A percentile compares a stretch with the other conserved stretches of the same genome.
phyloP scores from a whole-genome alignment of 2,113 vertebrate species.

The Myotis lucifugus region DNA sequence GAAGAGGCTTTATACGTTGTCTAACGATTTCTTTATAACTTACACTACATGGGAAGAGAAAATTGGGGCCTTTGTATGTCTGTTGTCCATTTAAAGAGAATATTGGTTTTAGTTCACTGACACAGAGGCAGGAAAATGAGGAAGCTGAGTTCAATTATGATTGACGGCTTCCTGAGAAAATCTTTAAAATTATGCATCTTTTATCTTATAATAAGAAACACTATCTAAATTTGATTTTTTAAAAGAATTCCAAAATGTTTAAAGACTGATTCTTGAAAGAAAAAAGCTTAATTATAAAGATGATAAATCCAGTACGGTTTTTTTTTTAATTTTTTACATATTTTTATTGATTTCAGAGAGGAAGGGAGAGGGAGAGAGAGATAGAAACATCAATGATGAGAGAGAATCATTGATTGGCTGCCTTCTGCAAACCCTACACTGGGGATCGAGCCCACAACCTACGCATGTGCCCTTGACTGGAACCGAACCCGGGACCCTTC shows the following conservation, averaged over 20 bases:
- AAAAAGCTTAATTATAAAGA: not conserved
- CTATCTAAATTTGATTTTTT: constrained; percentile 17
- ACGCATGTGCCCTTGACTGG: too few species aligned
- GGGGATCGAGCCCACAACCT: too few species aligned
- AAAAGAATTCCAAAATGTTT: not conserved
- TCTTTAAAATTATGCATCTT: constrained; percentile 4
- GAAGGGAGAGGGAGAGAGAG: too few species aligned
- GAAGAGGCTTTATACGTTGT: constrained; percentile 19
- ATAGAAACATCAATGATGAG: too few species aligned
- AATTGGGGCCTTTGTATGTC: not conserved
- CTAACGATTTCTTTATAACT: constrained; percentile 43
- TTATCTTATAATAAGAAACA: constrained; percentile 41
- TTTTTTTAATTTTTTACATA: not conserved
- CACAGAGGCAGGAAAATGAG: constrained; percentile 41
- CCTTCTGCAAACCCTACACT: too few species aligned
- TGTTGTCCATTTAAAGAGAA: constrained; percentile 47
- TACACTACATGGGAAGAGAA: not conserved
- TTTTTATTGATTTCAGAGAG: too few species aligned
- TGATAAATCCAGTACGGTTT: not conserved
- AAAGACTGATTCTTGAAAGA: constrained; percentile 31
- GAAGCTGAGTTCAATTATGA: constrained; percentile 3
- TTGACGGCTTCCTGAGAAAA: constrained; percentile 43
- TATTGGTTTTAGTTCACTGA: not conserved
- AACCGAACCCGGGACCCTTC: too few species aligned
- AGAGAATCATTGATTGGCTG: too few species aligned